Base-by-base conservation (phyloP, 2,888 invertebrate genomes). In the Himalopsyche anomala region DNA sequence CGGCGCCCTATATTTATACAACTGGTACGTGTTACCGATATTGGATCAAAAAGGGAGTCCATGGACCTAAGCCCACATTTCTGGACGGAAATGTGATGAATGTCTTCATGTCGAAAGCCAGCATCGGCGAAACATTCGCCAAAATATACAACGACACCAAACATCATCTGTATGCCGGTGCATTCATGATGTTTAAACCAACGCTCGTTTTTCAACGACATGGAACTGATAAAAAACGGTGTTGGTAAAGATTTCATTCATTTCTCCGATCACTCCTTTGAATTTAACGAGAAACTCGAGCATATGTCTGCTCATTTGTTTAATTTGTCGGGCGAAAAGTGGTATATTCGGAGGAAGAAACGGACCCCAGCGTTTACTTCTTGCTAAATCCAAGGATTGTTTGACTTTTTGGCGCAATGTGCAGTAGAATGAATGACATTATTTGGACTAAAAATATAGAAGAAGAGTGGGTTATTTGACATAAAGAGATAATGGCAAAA, bases 341-440 rank as follows among this genome's bases (percentile, higher is more conserved):
- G 94, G 94, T 92, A 91, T 81, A 89, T 90, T 19, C 89, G 93
- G 79, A 90, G 94, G 15, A 89, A 90, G 0, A 92, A 92, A 82
- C 86, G 93, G 40, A 91, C 92, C 0, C 92, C 93, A 0, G 91
- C 92, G 0, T 94, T 94, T 84, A 92, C 92, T 0, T 91, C 92
- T 0, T 92, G 92, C 6, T 93, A 92, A 89, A 92, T 94, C 90
- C 92, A 92, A 87, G 90, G 89, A 42, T 92, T 93, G 92, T 92
- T 92, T 81, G 89, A 90, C 9, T 90, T 91, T 0, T 89, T 93
- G 12, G 86, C 89, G 0, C 88, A 89, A 0, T 91, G 92, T 54
- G 90, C 90, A 0, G 84, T 89, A 28, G 87, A 90, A n/a, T n/a
- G n/a, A 56, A 89, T 91, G 87, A 87, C 17, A 69, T 0, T 90